Evolutionary conservation across 2,113 vertebrate species (phyloP).

Genomic region (Blennius ocellaris): DNA sequence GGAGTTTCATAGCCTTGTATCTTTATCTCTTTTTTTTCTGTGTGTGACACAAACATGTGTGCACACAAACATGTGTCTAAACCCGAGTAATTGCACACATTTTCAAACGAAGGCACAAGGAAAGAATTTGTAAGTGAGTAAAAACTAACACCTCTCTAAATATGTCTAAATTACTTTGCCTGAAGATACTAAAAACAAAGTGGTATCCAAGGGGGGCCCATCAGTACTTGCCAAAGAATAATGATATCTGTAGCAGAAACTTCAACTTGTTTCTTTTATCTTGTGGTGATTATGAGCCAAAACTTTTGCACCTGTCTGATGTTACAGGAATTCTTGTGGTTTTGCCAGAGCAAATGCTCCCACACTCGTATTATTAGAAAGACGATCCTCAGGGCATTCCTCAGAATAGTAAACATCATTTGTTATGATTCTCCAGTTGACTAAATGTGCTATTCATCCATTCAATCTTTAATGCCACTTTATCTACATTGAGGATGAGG

Average conservation of each 20-base stretch:
- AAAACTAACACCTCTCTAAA: constrained; percentile 1
- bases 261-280: constrained; percentile 19
- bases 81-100: neutral
- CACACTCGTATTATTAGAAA: constrained; percentile 3
- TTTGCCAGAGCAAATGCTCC: constrained; percentile 18
- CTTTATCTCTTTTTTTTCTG: constrained; percentile 1
- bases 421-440: constrained; percentile 1
- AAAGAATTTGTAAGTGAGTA: neutral
- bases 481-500: no score
- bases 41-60: constrained; percentile 1
- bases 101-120: neutral
- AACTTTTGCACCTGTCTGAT: constrained; percentile 20
- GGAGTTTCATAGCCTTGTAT: neutral
- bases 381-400: constrained; percentile 9
- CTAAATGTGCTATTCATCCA: no score
- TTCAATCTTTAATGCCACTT: no score
- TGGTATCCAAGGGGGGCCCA: neutral
- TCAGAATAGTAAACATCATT: constrained; percentile 14
- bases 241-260: constrained; percentile 12
- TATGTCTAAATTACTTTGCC: constrained; percentile 1
- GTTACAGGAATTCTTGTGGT: constrained; percentile 13
- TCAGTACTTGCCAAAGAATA: constrained; percentile 9
- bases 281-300: constrained; percentile 7
- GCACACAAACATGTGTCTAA: neutral
- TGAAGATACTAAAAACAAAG: constrained; percentile 23